Evolutionary conservation across 2,888 invertebrate species (phyloP).

Genomic region (Aphodius granarius): DNA sequence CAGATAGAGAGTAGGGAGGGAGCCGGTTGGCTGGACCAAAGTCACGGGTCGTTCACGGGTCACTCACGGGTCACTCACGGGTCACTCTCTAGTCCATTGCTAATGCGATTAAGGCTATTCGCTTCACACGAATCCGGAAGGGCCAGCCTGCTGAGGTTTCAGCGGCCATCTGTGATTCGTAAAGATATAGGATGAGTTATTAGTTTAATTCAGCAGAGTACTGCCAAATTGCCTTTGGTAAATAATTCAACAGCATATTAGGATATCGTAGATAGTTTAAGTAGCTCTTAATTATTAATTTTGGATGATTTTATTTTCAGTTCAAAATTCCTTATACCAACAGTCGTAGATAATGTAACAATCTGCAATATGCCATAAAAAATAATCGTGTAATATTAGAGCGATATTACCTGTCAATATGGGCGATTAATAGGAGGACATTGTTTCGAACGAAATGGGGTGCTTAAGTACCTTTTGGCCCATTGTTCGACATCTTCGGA

Average conservation of each 20-base stretch:
- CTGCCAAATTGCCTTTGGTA: background rate
- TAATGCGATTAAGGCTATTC: constrained; percentile 22
- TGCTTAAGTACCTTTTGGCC: constrained; percentile 36
- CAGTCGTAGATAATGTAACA: no score
- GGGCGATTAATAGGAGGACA: constrained; percentile 50
- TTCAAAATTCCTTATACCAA: no score
- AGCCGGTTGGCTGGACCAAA: background rate
- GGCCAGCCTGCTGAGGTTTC: background rate
- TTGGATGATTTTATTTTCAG: no score
- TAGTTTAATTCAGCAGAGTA: background rate
- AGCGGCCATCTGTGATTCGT: background rate
- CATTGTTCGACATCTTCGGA: constrained; percentile 36
- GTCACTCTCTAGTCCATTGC: constrained; percentile 18
- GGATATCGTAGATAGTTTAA: no score
- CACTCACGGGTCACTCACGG: no score
- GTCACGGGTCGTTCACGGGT: constrained; percentile 7
- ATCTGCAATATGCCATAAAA: constrained; percentile 51
- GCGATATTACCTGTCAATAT: constrained; percentile 54
- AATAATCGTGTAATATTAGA: constrained; percentile 45
- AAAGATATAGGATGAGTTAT: background rate
- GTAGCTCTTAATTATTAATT: no score
- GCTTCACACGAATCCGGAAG: constrained; percentile 1
- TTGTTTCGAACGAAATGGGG: constrained; percentile 47
- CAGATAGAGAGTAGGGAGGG: constrained; percentile 4
- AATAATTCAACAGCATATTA: background rate